Base-by-base conservation (phyloP, 1,140 invertebrate genomes). In the Armadillidium nasatum region DNA sequence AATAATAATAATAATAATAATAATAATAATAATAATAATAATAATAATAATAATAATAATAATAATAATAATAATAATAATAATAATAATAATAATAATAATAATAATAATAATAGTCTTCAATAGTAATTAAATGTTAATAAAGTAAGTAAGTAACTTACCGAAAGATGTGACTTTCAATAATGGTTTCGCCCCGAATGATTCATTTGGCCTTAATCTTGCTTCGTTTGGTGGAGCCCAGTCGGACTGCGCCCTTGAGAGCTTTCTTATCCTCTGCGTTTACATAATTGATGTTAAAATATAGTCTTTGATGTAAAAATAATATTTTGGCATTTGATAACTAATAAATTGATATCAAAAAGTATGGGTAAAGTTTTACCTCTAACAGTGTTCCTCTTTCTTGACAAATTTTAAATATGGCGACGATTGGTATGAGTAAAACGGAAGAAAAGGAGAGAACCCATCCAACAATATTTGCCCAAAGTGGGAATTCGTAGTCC, bases 381-480 rank as follows among this genome's bases (percentile, higher is more conserved):
- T 81, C 75, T 6, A 76, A 1, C 15, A 81, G 50, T 10, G 77
- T 74, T 9, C 80, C 80, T 22, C 73, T 81, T 67, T 81, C 80
- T 15, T 68, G 69, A 10, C 69, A 33, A 19, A 88, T 87, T 84
- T 91, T 87, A 83, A 87, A 87, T 19, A 91, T 83, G 4, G 89
- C 90, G 82, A 91, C 85, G 15, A 88, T 82, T 11, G 92, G 86
- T 44, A 94, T 91, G 3, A 92, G 88, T 7, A 88, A 77, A 0
- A 93, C 89, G 0, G 92, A 91, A 78, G 91, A 82, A 11, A 91
- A 85, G 0, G 92, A 90, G 80, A 94, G 86, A 4, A 89, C 84
- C 92, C 92, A 94, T 7, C 92, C 92, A 22, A 92, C 87, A 0
- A 88, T 87, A 82, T 92, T 89, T 0, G 91, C 91, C 91, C 91